Percentiles rank a stretch among this genome's conserved stretches.
Evolutionary conservation across 2,113 vertebrate genomes (phyloP).

Genomic region (Misgurnus anguillicaudatus): DNA sequence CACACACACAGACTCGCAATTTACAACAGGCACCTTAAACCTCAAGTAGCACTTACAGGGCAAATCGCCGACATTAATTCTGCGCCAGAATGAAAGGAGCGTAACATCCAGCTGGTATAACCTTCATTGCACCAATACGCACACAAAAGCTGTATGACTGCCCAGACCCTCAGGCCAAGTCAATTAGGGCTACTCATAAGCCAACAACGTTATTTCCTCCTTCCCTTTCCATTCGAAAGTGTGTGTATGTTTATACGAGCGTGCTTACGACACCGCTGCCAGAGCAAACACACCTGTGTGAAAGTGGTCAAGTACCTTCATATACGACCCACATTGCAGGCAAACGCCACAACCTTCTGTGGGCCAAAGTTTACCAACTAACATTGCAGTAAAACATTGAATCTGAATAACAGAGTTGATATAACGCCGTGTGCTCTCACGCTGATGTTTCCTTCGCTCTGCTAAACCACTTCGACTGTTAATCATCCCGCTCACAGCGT

Average conservation of each 20-base stretch:
- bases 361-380: not conserved
- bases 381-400: too few species aligned
- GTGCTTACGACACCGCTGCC: constrained; percentile 32
- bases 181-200: constrained; percentile 33
- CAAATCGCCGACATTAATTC: constrained; percentile 18
- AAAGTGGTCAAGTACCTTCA: constrained; percentile 24
- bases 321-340: constrained; percentile 9
- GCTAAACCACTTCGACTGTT: not conserved
- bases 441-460: not conserved
- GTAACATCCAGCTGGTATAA: constrained; percentile 15
- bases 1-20: constrained; percentile 31
- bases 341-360: not conserved
- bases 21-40: constrained; percentile 17
- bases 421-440: not conserved
- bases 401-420: not conserved
- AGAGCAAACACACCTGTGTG: constrained; percentile 48
- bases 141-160: constrained; percentile 25
- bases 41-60: not conserved
- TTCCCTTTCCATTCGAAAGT: not conserved
- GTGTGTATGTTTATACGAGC: not conserved
- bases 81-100: constrained; percentile 57
- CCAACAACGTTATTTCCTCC: constrained; percentile 18
- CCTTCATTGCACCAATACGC: constrained; percentile 14
- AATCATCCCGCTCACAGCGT: not conserved
- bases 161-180: constrained; percentile 24